Evolutionary conservation across 2,113 vertebrate genomes (phyloP).

Genomic region (Centropristis striata): DNA sequence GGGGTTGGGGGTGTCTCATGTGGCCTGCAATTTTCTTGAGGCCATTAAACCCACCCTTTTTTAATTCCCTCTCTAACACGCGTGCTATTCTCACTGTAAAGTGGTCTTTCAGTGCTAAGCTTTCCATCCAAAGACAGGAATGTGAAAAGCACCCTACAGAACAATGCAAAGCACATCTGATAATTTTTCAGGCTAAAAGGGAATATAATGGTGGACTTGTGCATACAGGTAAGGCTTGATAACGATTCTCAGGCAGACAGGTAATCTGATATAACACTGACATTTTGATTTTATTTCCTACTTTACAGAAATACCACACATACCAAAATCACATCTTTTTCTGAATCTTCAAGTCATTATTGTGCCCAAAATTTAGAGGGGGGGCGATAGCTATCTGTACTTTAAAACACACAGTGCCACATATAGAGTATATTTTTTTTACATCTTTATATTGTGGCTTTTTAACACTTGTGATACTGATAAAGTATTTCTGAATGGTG

Average conservation of each 20-base stretch:
- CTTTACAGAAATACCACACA: constrained; percentile 7
- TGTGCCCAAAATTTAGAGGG: not conserved
- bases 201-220: constrained; percentile 27
- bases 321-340: not conserved
- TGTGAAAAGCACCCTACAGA: constrained; percentile 65
- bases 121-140: constrained; percentile 43
- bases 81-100: constrained; percentile 80
- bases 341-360: not conserved
- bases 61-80: constrained; percentile 83
- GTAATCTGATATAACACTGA: not conserved
- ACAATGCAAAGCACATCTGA: constrained; percentile 57
- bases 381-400: too few relatives aligned
- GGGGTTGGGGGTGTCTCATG: constrained; percentile 71
- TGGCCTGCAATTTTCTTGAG: constrained; percentile 84
- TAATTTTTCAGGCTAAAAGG: constrained; percentile 50
- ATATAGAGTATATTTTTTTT: too few relatives aligned
- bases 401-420: too few relatives aligned
- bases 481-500: too few relatives aligned
- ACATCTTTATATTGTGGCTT: too few relatives aligned
- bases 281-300: not conserved
- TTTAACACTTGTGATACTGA: too few relatives aligned
- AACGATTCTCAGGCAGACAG: constrained; percentile 1
- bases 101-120: constrained; percentile 71
- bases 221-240: not conserved
- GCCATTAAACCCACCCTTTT: constrained; percentile 83